These are phyloP conservation scores for Macrocentrus cingulum DNA, from an alignment of 1,140 invertebrate genomes.

Conservation along the genomic window DNA sequence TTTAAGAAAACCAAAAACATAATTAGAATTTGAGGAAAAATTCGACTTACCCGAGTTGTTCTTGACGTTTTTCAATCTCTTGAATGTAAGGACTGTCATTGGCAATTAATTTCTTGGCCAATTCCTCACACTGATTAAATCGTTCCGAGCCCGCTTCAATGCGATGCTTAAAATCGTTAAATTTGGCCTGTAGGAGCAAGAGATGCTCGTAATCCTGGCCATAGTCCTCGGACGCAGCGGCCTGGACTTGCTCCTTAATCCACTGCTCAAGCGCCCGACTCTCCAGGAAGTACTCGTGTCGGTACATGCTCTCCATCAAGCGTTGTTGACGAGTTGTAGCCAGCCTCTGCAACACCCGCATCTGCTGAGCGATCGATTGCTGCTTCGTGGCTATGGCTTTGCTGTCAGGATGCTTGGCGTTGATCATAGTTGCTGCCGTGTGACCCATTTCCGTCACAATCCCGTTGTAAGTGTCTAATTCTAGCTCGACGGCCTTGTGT, in stretches of 20 bases:
- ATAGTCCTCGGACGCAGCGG: constrained; percentile 91
- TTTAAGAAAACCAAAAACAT: no score
- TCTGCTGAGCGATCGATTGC: constrained; percentile 73
- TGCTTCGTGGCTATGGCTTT: constrained; percentile 79
- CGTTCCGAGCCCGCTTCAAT: constrained; percentile 90
- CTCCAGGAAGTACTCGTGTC: constrained; percentile 92
- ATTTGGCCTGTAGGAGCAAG: constrained; percentile 85
- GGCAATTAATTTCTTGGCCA: constrained; percentile 86
- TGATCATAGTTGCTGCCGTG: constrained; percentile 77
- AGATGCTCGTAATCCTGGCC: constrained; percentile 97
- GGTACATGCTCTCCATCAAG: constrained; percentile 87
- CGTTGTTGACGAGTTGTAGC: constrained; percentile 79
- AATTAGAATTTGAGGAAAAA: no score
- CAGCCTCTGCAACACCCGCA: constrained; percentile 79
- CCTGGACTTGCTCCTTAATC: constrained; percentile 91
- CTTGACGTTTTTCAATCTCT: constrained; percentile 85
- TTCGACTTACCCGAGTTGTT: constrained; percentile 83
- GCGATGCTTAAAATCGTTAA: constrained; percentile 91
- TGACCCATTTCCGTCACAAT: constrained; percentile 92
- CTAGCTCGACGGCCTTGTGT: constrained; percentile 89
- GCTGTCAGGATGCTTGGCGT: constrained; percentile 75
- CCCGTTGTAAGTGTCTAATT: constrained; percentile 90
- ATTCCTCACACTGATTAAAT: constrained; percentile 88
- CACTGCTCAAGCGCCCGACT: constrained; percentile 89
- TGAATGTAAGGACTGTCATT: constrained; percentile 86